Conservation (phyloP, 2,888 invertebrate species). For the Pasiphila rectangulata region DNA sequence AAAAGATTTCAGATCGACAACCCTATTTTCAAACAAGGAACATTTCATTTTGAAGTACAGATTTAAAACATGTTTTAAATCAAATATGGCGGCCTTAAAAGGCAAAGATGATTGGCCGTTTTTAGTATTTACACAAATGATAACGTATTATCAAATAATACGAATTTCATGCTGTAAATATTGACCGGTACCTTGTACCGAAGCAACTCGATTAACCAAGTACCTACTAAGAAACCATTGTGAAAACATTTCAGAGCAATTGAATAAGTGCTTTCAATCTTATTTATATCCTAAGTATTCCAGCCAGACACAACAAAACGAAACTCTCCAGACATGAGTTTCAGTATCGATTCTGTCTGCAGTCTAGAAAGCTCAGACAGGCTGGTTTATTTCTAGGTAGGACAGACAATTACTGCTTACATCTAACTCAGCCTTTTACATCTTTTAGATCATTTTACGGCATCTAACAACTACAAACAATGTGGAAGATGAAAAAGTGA, state of each 20-base stretch:
- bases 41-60: too few relatives aligned
- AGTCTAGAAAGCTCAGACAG: constrained; percentile 14
- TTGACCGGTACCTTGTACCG: too few relatives aligned
- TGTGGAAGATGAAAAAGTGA: background rate
- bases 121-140: too few relatives aligned
- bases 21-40: too few relatives aligned
- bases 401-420: background rate
- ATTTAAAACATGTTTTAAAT: too few relatives aligned
- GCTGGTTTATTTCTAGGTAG: constrained; percentile 13
- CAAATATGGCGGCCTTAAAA: too few relatives aligned
- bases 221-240: background rate
- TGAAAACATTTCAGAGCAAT: constrained; percentile 3
- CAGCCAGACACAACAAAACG: constrained; percentile 29
- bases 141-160: too few relatives aligned
- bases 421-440: background rate
- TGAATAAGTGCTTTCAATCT: constrained; percentile 6
- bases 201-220: background rate
- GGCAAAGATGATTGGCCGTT: too few relatives aligned
- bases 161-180: too few relatives aligned
- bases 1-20: too few relatives aligned
- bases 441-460: background rate
- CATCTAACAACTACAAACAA: background rate
- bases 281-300: constrained; percentile 14
- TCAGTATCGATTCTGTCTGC: constrained; percentile 36
- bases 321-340: constrained; percentile 29